Base-by-base conservation (phyloP, 2,797 vertebrate genomes). In the Diplodus puntazzo region DNA sequence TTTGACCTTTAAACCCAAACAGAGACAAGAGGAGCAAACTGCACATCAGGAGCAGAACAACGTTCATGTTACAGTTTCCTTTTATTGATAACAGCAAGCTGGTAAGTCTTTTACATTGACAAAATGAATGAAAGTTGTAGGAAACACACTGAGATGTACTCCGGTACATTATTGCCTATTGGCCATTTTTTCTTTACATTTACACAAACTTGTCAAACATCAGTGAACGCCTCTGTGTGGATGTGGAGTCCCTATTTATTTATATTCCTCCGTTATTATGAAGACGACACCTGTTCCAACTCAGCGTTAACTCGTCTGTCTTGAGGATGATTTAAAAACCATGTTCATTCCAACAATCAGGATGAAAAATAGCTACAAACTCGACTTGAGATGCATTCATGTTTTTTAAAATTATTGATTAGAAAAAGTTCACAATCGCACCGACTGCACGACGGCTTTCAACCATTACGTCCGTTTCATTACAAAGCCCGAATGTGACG, bases 31-130 rank as follows among this genome's bases (percentile, higher is more conserved):
- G 30, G 2, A 62, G 43, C 12, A 49, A 63, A 54, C 18, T 11
- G 42, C 11, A 3, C 48, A 58, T 52, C 45, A 55, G 39, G 3
- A 11, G 11, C 57, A 42, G 17, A 12, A 21, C 23, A 52, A 45
- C 16, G 16, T 34, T 34, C 60, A 75, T 11, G 53, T 71, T 73
- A 75, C 13, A n/a, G 18, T 77, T 83, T 77, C 21, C 18, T 77
- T 87, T 90, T 86, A 92, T 85, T 90, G 50, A 59, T 69, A 76
- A 82, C 48, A 79, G 75, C 70, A 84, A 83, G 71, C 60, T 50
- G 58, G 50, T 77, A 64, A 77, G 43, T 75, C 34, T 57, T 77
- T 64, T 66, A 70, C 49, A 61, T 42, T 64, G 78, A 76, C 64
- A 71, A 64, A 75, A 79, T 80, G 58, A 83, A 79, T 78, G n/a